Evolutionary conservation across 2,797 vertebrate genomes (phyloP).

Genomic region (Macropodus opercularis): DNA sequence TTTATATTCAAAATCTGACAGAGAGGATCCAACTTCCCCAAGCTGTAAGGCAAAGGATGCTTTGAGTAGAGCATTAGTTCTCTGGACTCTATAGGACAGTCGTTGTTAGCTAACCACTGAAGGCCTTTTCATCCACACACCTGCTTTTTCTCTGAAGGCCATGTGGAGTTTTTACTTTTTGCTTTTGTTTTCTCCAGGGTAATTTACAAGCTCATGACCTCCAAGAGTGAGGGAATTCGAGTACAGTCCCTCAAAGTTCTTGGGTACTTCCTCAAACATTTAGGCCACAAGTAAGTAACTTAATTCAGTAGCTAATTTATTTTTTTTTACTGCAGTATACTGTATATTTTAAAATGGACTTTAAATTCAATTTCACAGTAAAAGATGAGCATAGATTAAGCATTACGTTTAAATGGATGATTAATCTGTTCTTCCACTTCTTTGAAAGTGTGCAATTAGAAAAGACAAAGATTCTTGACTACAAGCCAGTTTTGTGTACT

Average conservation of each 20-base stretch:
- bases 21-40: conserved; percentile 44
- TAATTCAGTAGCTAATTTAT: neutral
- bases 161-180: conserved; percentile 46
- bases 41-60: conserved; percentile 36
- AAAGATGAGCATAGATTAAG: conserved; percentile 7
- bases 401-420: conserved; percentile 16
- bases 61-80: conserved; percentile 51
- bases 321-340: too few relatives aligned
- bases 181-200: conserved; percentile 83
- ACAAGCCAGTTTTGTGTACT: conserved; percentile 39
- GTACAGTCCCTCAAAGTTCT: conserved; percentile 97
- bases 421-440: conserved; percentile 15
- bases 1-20: conserved; percentile 62
- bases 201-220: conserved; percentile 95
- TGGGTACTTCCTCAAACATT: conserved; percentile 96
- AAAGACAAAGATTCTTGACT: conserved; percentile 25
- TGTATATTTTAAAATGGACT: too few relatives aligned
- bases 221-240: conserved; percentile 96
- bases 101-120: conserved; percentile 55
- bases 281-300: conserved; percentile 95
- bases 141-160: conserved; percentile 45
- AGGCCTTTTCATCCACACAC: conserved; percentile 49
- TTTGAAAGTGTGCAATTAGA: conserved; percentile 19
- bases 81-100: conserved; percentile 48
- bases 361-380: too few relatives aligned